These are phyloP conservation scores for Magallana angulata DNA, from an alignment of 1,140 invertebrate genomes.

Conservation along the genomic window DNA sequence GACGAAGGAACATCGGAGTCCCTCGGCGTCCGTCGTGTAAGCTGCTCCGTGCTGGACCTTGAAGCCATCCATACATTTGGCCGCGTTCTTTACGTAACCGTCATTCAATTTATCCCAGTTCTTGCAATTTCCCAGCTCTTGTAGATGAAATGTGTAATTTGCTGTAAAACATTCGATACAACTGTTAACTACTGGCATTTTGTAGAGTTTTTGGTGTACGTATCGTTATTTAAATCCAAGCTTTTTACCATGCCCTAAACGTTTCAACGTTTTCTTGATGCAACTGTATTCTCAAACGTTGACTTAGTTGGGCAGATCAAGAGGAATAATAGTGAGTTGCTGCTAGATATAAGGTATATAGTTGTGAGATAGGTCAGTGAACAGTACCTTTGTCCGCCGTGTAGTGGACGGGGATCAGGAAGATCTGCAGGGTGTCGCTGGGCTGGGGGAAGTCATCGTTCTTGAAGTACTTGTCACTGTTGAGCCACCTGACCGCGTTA, in stretches of 20 bases:
- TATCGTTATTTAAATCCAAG: too few relatives aligned
- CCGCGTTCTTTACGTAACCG: constrained; percentile 5
- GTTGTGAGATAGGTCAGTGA: too few relatives aligned
- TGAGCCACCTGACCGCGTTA: not conserved
- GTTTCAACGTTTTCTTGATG: too few relatives aligned
- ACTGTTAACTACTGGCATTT: not conserved
- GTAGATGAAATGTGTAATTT: not conserved
- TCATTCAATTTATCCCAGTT: not conserved
- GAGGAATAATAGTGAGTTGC: too few relatives aligned
- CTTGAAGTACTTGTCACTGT: constrained; percentile 35
- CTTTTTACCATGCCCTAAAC: too few relatives aligned
- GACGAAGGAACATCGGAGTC: constrained; percentile 2
- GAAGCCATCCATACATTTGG: constrained; percentile 27
- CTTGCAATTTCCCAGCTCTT: constrained; percentile 13
- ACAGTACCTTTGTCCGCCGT: constrained; percentile 4
- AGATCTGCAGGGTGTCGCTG: constrained; percentile 16
- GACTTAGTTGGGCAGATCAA: too few relatives aligned
- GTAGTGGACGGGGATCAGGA: constrained; percentile 2
- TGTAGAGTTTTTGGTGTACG: too few relatives aligned
- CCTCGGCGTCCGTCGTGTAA: not conserved
- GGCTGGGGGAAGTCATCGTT: constrained; percentile 1
- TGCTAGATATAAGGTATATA: too few relatives aligned
- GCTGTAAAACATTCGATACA: not conserved
- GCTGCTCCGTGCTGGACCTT: constrained; percentile 4
- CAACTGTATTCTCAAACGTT: too few relatives aligned